Evolutionary conservation across 2,797 vertebrate species (phyloP), one percentile per base, ranked within the genome.

Genomic region (Thamnophis elegans): DNA sequence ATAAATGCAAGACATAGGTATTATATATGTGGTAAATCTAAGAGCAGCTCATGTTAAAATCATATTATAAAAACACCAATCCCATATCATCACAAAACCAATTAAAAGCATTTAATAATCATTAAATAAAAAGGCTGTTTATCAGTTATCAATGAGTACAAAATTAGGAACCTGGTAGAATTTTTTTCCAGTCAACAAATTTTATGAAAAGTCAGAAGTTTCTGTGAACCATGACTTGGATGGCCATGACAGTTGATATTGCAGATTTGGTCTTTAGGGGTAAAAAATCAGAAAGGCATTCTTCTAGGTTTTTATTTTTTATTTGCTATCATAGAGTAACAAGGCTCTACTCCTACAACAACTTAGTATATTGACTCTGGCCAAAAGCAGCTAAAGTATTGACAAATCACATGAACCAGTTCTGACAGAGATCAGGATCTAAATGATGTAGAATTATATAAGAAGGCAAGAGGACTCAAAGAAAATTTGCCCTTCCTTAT

Each of bases 401-500:
- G 32, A 42, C 94, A 97, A 97, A 94, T 95, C 97, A 97, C 85
- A 22, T 96, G 96, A 87, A 94, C 90, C 88, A 36, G 56, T 95
- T 95, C 97, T 97, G 97, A 95, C 93, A 60, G 92, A 92, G 91
- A 95, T 95, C 94, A 93, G 96, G 92, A 65, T 9, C 95, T 59
- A 97, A 97, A 97, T 95, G 96, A 96, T 42, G 89, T 51, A 94
- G 47, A 51, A 51, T 60, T 6, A 90, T 87, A 96, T 96, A 96
- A 97, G 20, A 82, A 82, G 95, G 93, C 95, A 96, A 97, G 89
- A 96, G 95, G 94, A 89, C 92, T 91, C 91, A 95, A 94, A 96
- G 96, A 95, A 96, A 96, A 95, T 94, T 93, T 28, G 78, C 4
- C 62, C 97, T 97, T 97, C 97, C 97, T 62, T 94, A 92, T 96